Evolutionary conservation across 2,797 vertebrate species (phyloP).

Genomic region (Myiothlypis chrysogaster): DNA sequence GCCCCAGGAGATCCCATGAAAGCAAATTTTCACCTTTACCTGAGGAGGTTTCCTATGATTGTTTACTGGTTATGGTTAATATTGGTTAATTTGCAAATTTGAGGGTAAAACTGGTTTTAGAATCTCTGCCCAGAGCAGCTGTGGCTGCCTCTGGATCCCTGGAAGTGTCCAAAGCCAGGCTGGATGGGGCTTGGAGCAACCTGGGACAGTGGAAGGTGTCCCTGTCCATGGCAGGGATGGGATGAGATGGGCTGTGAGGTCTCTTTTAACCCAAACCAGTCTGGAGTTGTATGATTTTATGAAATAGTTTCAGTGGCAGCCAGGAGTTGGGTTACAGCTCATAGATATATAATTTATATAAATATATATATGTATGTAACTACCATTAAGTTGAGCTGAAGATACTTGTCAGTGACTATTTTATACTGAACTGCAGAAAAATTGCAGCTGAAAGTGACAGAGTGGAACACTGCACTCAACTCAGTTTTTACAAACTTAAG

Average conservation of each 20-base stretch:
- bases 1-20: neutral
- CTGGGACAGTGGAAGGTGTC: fast-evolving
- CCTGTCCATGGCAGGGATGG: neutral
- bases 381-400: neutral
- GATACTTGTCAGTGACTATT: neutral
- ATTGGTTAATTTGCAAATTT: neutral
- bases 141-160: neutral
- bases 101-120: neutral
- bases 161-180: neutral
- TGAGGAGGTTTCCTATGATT: neutral
- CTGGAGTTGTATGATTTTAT: neutral
- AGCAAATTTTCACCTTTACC: neutral
- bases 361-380: fast-evolving
- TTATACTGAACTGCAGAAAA: neutral
- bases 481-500: neutral
- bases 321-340: neutral
- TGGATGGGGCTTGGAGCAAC: fast-evolving
- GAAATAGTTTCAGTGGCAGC: neutral
- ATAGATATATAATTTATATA: no score
- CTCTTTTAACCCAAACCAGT: neutral
- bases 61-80: neutral
- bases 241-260: neutral
- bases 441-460: neutral
- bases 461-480: neutral
- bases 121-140: neutral